Percentiles rank a stretch among this genome's conserved stretches.
These are phyloP conservation scores for Tupiocoris notatus DNA, from an alignment of 2,888 invertebrate genomes.

Conservation along the genomic window DNA sequence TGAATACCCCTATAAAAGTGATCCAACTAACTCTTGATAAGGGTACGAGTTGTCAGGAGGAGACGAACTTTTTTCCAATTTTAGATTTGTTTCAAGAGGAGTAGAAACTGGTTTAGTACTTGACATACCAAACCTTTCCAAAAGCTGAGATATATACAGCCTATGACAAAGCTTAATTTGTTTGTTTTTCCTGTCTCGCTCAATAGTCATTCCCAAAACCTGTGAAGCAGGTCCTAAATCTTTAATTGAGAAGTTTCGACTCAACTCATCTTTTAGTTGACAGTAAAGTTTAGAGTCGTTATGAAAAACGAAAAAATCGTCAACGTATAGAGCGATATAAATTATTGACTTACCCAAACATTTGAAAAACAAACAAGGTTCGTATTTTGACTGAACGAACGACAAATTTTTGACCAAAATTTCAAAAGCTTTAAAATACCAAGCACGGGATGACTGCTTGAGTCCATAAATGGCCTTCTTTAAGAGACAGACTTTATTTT, in stretches of 20 bases:
- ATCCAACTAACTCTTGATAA: constrained; percentile 27
- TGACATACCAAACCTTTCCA: constrained; percentile 44
- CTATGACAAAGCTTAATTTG: constrained; percentile 40
- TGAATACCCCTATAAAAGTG: too few relatives aligned
- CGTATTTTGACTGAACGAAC: constrained; percentile 21
- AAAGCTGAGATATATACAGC: constrained; percentile 43
- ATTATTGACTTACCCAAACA: constrained; percentile 10
- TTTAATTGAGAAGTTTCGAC: constrained; percentile 46
- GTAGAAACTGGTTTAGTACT: constrained; percentile 36
- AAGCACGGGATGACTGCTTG: constrained; percentile 45
- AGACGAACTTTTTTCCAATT: not conserved
- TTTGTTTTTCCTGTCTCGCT: constrained; percentile 14
- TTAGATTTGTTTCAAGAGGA: constrained; percentile 1
- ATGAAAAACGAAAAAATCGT: constrained; percentile 47
- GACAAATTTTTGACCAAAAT: constrained; percentile 16
- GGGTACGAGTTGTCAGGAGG: not conserved
- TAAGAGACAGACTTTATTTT: constrained; percentile 39
- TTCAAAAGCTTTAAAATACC: constrained; percentile 36
- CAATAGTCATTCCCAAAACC: constrained; percentile 46
- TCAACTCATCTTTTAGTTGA: constrained; percentile 41
- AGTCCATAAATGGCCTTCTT: constrained; percentile 48
- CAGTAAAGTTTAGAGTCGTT: constrained; percentile 40
- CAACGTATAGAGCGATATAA: constrained; percentile 47
- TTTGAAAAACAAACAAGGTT: constrained; percentile 43
- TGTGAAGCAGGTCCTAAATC: constrained; percentile 39